Evolutionary conservation across 2,888 invertebrate species (phyloP).

Genomic region (Mactromeris polynyma): DNA sequence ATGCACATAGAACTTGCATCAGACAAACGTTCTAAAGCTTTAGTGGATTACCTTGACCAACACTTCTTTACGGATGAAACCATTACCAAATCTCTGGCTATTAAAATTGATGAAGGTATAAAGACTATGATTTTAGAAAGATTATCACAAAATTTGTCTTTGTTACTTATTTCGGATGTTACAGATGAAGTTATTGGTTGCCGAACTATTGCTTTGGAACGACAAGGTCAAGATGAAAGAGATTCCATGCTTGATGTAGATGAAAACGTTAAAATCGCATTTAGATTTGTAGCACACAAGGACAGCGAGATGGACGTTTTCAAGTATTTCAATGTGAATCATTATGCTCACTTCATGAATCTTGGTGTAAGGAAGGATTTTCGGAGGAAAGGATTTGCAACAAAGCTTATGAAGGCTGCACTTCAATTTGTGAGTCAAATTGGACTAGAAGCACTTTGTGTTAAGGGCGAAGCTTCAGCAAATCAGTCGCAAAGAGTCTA

Average conservation of each 20-base stretch:
- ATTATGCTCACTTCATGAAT: slow-evolving; percentile 24
- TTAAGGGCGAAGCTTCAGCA: slow-evolving; percentile 42
- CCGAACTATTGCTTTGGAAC: slow-evolving; percentile 7
- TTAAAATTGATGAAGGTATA: slow-evolving; percentile 26
- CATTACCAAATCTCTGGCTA: slow-evolving; percentile 33
- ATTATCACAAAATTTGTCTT: slow-evolving; percentile 27
- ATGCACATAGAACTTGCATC: slow-evolving; percentile 48
- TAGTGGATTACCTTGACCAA: slow-evolving; percentile 31
- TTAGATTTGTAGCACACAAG: slow-evolving; percentile 31
- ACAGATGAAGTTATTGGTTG: slow-evolving; percentile 44
- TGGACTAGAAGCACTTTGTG: slow-evolving; percentile 32
- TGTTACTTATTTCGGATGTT: slow-evolving; percentile 36
- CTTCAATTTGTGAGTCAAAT: slow-evolving; percentile 28
- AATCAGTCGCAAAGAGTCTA: slow-evolving; percentile 39
- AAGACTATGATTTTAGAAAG: neutral
- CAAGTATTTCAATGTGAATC: slow-evolving; percentile 32
- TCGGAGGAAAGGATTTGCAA: slow-evolving; percentile 33
- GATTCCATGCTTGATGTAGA: slow-evolving; percentile 10
- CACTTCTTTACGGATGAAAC: slow-evolving; percentile 42
- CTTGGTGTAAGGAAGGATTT: slow-evolving; percentile 34
- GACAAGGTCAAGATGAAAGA: too few relatives aligned
- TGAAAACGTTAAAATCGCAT: slow-evolving; percentile 7
- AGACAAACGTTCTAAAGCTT: neutral
- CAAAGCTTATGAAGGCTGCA: slow-evolving; percentile 40
- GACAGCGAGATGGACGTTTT: slow-evolving; percentile 41